phyloP scores from a whole-genome alignment of 2,113 vertebrate species.

The Taxidea taxus region DNA sequence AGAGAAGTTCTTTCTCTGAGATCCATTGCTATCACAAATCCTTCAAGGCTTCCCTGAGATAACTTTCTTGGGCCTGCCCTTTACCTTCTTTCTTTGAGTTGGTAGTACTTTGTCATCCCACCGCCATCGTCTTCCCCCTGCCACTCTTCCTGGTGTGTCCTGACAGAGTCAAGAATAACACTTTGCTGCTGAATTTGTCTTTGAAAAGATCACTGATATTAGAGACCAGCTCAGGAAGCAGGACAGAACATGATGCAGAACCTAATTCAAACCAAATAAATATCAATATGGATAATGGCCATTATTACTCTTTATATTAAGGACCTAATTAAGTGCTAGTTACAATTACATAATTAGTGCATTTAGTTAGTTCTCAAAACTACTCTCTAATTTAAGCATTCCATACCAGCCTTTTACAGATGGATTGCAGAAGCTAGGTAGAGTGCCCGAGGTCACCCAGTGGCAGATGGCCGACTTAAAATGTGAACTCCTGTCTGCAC shows the following conservation, averaged over 20 bases:
- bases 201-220: constrained; percentile 1
- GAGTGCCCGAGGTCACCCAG: background rate
- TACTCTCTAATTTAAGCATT: background rate
- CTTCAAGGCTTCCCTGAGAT: background rate
- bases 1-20: background rate
- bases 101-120: background rate
- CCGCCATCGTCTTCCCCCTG: background rate
- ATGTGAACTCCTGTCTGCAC: background rate
- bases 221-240: background rate
- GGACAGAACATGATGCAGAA: background rate
- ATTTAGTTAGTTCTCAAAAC: background rate
- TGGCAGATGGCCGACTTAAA: background rate
- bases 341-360: constrained; percentile 1
- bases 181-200: background rate
- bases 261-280: background rate
- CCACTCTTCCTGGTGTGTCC: background rate
- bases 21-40: background rate
- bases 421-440: background rate
- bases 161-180: background rate
- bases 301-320: constrained; percentile 7
- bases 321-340: background rate
- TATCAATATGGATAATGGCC: background rate
- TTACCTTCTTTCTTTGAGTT: background rate
- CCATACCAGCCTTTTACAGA: background rate
- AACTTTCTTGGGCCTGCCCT: background rate